These are phyloP conservation scores for Trachelus tabidus DNA, from an alignment of 2,888 invertebrate genomes.

Conservation along the genomic window DNA sequence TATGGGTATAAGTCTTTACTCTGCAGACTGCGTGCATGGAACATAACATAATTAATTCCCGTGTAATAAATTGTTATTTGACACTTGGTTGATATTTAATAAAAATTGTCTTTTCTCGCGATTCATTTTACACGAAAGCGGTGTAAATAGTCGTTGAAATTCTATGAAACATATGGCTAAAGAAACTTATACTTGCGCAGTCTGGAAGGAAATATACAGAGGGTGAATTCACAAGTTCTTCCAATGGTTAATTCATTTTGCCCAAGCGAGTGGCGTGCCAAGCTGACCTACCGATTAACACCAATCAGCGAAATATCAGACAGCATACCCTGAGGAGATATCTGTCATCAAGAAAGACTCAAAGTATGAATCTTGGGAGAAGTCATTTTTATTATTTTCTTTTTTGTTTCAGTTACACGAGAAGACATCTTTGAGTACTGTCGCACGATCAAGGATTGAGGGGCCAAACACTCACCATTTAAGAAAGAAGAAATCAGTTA, in stretches of 20 bases:
- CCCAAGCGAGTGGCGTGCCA: constrained; percentile 33
- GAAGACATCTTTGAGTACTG: constrained; percentile 11
- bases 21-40: background rate
- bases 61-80: no score
- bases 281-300: constrained; percentile 55
- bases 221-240: background rate
- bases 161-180: background rate
- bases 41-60: background rate
- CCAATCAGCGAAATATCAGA: constrained; percentile 47
- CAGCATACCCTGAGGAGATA: constrained; percentile 23
- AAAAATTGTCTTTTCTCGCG: background rate
- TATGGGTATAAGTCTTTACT: background rate
- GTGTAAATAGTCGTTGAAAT: background rate
- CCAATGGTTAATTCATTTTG: constrained; percentile 12
- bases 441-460: constrained; percentile 5
- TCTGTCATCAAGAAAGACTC: background rate
- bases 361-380: background rate
- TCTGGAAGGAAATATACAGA: background rate
- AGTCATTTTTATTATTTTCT: background rate
- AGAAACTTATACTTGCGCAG: background rate
- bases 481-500: background rate
- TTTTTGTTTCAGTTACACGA: constrained; percentile 12
- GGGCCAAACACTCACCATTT: background rate
- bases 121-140: background rate
- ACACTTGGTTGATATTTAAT: background rate